Evolutionary conservation across 2,888 invertebrate genomes (phyloP).

Genomic region (Heliconius hortense): DNA sequence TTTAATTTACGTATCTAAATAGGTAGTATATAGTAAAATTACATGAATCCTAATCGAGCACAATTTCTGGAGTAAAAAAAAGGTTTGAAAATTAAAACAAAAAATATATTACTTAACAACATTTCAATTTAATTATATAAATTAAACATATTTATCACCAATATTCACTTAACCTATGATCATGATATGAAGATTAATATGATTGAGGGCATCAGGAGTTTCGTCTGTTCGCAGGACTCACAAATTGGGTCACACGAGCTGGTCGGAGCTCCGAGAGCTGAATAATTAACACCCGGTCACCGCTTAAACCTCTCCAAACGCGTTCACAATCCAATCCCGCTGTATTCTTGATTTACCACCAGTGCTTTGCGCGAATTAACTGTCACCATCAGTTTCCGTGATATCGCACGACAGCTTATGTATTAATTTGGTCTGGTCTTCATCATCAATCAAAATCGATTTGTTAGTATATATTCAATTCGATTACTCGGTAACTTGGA

Average conservation of each 20-base stretch:
- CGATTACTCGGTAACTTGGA: slow-evolving; percentile 2
- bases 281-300: slow-evolving; percentile 66
- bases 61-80: neutral
- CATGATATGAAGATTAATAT: no score
- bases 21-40: no score
- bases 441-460: slow-evolving; percentile 3
- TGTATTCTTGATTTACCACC: slow-evolving; percentile 24
- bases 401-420: slow-evolving; percentile 6
- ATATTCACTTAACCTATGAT: slow-evolving; percentile 29
- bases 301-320: slow-evolving; percentile 52
- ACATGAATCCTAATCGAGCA: neutral
- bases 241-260: slow-evolving; percentile 65
- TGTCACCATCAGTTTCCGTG: slow-evolving; percentile 3
- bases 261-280: slow-evolving; percentile 55
- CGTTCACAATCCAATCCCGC: slow-evolving; percentile 16
- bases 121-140: neutral
- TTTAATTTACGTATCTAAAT: neutral
- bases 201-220: slow-evolving; percentile 36
- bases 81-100: no score
- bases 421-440: neutral
- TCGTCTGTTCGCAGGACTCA: slow-evolving; percentile 54
- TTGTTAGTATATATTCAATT: neutral
- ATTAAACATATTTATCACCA: neutral
- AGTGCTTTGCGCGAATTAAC: slow-evolving; percentile 13
- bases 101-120: neutral